Base-by-base conservation (phyloP, 2,113 vertebrate genomes). In the Oreochromis tanganicae region DNA sequence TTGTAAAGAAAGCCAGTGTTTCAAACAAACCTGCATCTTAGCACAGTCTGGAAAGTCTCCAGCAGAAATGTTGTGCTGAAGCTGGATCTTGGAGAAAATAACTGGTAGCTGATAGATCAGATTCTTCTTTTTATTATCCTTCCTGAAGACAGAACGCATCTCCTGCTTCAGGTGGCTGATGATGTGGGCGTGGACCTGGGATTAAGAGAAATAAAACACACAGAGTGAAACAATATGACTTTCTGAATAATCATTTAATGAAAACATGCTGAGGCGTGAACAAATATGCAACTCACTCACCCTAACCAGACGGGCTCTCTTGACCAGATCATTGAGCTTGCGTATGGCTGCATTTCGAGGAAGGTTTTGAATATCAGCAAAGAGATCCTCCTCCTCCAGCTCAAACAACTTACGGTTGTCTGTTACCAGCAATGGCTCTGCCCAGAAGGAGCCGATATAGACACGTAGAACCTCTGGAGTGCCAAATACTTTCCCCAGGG, bases 361-460 rank as follows among this genome's bases (percentile, higher is more conserved):
- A 48, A 99, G 97, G 93, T 97, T 97, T 93, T 99, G 98, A 91
- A 99, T 98, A 86, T 98, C 98, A 0, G 96, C 80, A 84, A 99
- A 98, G 71, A 99, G 95, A 83, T 99, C 98, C 85, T 98, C 98
- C 92, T 98, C 98, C 93, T 99, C 98, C 79, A 98, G 80, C 94
- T 99, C 97, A 43, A 99, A 99, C 84, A 99, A 96, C 54, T 88
- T 96, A 11, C 98, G 95, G 95, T 98, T 98, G 88, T 98, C 97
- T 0, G 97, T 36, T 4, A 98, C 97, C 85, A 98, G 95, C 29
- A 99, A 97, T 0, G 98, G 98, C 90, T 99, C 97, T 2, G 98
- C 95, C 98, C 98, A 99, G 96, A 99, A 99, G 89, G 98, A 99
- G 5, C 98, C 98, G 0, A 99, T 98, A 95, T 98, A 99, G 93